Conservation (phyloP, 2,888 invertebrate genomes). For the Busseola fusca region DNA sequence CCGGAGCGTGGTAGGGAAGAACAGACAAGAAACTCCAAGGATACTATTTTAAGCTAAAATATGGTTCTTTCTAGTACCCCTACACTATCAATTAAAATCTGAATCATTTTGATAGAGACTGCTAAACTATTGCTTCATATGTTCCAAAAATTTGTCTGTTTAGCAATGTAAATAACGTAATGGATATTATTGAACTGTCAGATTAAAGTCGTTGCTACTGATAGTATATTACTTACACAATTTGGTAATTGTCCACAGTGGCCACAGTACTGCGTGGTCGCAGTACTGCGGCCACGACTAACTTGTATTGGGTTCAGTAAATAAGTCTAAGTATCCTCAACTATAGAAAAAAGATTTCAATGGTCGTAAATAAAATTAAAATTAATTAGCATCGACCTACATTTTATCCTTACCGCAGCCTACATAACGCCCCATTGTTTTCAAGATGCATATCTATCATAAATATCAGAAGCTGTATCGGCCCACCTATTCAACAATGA, state of each 20-base stretch:
- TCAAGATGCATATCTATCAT: constrained; percentile 54
- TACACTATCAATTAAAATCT: too few relatives aligned
- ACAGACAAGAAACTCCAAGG: background rate
- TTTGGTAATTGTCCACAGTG: too few relatives aligned
- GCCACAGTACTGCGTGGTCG: too few relatives aligned
- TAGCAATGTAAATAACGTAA: too few relatives aligned
- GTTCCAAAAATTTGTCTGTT: too few relatives aligned
- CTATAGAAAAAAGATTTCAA: background rate
- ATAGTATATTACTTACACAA: too few relatives aligned
- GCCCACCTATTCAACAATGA: constrained; percentile 64
- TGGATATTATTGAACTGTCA: too few relatives aligned
- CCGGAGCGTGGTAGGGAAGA: background rate
- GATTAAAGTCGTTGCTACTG: too few relatives aligned
- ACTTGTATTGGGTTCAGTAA: background rate
- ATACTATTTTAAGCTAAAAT: too few relatives aligned
- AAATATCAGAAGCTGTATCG: constrained; percentile 58
- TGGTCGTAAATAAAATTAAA: background rate
- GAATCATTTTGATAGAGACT: too few relatives aligned
- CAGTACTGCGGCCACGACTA: background rate
- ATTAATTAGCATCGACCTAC: background rate
- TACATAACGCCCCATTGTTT: constrained; percentile 48
- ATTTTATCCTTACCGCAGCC: constrained; percentile 20
- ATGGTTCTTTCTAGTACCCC: too few relatives aligned
- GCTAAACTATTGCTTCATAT: too few relatives aligned
- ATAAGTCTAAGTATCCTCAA: background rate